Percentiles rank a stretch among this genome's conserved stretches.
These are phyloP conservation scores for Cryptophagus acutangulus DNA, from an alignment of 2,888 invertebrate genomes.

Conservation along the genomic window DNA sequence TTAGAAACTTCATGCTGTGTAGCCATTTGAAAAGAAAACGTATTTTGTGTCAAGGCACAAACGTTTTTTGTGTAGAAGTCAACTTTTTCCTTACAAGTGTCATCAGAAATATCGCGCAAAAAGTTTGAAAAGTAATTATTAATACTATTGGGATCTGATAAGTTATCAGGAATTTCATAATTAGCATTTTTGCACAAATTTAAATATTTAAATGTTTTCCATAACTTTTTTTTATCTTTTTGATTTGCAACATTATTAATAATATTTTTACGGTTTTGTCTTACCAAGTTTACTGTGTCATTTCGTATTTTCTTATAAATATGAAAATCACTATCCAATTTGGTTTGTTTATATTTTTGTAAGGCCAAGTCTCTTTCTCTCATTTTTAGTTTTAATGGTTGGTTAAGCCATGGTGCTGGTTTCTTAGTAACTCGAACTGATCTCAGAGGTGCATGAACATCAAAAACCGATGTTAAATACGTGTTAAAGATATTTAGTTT, in stretches of 20 bases:
- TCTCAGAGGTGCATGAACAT: background rate
- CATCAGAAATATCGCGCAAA: background rate
- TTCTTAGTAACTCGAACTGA: background rate
- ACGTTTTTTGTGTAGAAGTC: background rate
- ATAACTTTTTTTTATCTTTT: background rate
- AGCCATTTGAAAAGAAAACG: slow-evolving; percentile 1
- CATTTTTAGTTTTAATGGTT: background rate
- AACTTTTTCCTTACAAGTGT: slow-evolving; percentile 2
- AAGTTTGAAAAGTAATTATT: background rate
- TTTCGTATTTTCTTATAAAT: background rate
- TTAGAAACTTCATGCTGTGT: slow-evolving; percentile 1
- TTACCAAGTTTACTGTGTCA: background rate
- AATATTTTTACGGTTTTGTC: background rate
- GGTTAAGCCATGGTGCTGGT: background rate
- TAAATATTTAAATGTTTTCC: background rate
- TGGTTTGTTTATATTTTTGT: background rate
- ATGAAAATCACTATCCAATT: background rate
- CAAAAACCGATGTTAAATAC: background rate
- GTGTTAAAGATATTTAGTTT: background rate
- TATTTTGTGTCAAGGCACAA: background rate
- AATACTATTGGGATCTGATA: background rate
- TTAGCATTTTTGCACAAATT: background rate
- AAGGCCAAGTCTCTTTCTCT: background rate
- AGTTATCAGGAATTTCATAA: background rate
- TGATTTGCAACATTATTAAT: background rate